Percentiles rank a stretch among this genome's conserved stretches.
phyloP scores from a whole-genome alignment of 2,113 vertebrate species.

The Pithys albifrons region DNA sequence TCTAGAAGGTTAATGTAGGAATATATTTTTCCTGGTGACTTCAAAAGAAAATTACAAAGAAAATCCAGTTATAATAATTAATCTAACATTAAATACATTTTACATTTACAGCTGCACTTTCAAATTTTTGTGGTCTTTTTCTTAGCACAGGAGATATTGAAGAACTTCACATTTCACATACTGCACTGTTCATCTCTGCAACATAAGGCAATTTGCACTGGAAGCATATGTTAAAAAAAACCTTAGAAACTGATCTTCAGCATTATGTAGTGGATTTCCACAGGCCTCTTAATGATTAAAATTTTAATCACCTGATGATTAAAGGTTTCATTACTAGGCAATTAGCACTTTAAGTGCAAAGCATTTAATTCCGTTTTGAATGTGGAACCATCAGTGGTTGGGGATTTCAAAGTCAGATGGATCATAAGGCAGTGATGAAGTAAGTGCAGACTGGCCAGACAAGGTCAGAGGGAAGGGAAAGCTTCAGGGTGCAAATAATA shows the following conservation, averaged over 20 bases:
- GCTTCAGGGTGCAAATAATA: background rate
- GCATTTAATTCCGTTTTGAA: conserved; percentile 43
- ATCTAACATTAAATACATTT: background rate
- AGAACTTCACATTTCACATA: conserved; percentile 11
- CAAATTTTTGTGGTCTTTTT: conserved; percentile 18
- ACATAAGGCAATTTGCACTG: conserved; percentile 33
- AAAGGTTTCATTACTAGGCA: conserved; percentile 66
- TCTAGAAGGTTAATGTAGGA: background rate
- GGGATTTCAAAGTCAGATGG: background rate
- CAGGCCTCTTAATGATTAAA: conserved; percentile 56
- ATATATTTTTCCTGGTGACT: background rate
- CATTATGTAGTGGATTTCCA: conserved; percentile 47
- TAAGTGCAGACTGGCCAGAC: background rate
- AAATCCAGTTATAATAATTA: background rate
- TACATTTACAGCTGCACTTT: background rate
- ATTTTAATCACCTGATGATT: conserved; percentile 72
- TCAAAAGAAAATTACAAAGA: background rate
- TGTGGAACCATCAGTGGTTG: background rate
- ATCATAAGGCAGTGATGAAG: background rate
- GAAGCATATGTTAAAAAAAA: conserved; percentile 19
- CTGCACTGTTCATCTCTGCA: background rate
- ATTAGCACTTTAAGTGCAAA: conserved; percentile 58
- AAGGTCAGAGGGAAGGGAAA: background rate
- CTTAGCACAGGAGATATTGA: background rate
- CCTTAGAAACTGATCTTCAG: conserved; percentile 60